Percentiles rank a stretch among this genome's conserved stretches.
Conservation (phyloP, 2,888 invertebrate genomes). For the Lochmaea capreae region DNA sequence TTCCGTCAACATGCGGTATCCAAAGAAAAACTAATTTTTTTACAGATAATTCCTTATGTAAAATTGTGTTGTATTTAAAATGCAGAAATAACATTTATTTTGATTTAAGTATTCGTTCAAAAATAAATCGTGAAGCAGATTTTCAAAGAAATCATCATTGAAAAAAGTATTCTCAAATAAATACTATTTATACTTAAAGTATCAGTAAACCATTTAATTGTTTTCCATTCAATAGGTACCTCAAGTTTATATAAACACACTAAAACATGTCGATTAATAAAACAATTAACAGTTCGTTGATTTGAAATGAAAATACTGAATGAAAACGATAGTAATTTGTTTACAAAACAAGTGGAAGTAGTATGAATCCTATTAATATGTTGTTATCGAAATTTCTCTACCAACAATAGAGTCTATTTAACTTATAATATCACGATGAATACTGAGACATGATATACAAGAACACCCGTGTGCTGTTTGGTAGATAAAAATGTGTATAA, state of each 20-base stretch:
- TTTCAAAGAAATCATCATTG: too few relatives aligned
- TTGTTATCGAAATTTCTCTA: slow-evolving; percentile 16
- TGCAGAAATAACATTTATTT: too few relatives aligned
- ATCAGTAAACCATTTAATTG: too few relatives aligned
- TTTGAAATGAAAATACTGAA: background rate
- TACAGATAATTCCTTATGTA: too few relatives aligned
- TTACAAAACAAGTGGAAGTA: background rate
- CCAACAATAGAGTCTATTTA: slow-evolving; percentile 17
- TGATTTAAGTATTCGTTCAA: too few relatives aligned
- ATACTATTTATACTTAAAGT: too few relatives aligned
- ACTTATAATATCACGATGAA: slow-evolving; percentile 16
- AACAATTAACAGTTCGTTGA: slow-evolving; percentile 11
- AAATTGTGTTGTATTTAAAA: too few relatives aligned
- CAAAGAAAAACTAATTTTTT: too few relatives aligned
- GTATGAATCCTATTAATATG: slow-evolving; percentile 1
- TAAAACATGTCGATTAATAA: background rate
- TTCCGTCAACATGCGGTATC: too few relatives aligned
- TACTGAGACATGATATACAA: slow-evolving; percentile 17
- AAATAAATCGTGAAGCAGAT: too few relatives aligned
- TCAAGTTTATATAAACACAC: background rate
- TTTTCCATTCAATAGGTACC: too few relatives aligned
- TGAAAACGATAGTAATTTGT: slow-evolving; percentile 6
- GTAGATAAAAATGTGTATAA: slow-evolving; percentile 38
- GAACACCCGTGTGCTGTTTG: slow-evolving; percentile 39
- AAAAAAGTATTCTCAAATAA: too few relatives aligned